Base-by-base conservation (phyloP, 2,113 vertebrate species). In the Gymnorhina tibicen region DNA sequence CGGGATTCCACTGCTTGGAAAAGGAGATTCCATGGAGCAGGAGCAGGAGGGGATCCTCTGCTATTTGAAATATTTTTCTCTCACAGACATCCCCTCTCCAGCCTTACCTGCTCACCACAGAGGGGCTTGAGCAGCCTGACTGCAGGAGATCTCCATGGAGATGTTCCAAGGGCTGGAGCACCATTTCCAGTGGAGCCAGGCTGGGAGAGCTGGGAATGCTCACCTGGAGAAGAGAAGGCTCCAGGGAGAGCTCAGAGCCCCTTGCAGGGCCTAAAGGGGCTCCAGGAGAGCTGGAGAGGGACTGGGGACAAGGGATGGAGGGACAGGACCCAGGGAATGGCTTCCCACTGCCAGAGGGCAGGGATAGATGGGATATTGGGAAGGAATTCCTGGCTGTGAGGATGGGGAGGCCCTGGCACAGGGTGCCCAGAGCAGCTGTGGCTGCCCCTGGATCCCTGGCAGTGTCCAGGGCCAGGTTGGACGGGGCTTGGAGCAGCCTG, bases 401-500 rank as follows among this genome's bases (percentile, higher is more conserved):
- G 15, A 50, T 42, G 50, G 11, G 0, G 0, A 68, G 46, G 37
- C 5, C 3, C 53, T 76, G 52, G 37, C 6, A 49, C 2, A 22
- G 50, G 3, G 1, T 66, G 1, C 21, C 32, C 67, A 80, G 86
- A 66, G 59, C 0, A 66, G 59, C 68, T 74, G 77, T n/a, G 59
- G 22, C 60, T 67, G 60, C 3, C 20, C 19, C 23, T 72, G 85
- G n/a, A 67, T 46, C 44, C 16, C 62, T 89, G 60, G 53, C 0
- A 75, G 19, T n/a, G 69, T 0, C 10, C 60, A 1, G 74, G 52
- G 19, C 44, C 77, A 46, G 77, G 33, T 0, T 74, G 59, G 49
- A 16, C 0, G 0, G 35, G 50, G 12, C 11, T 50, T 33, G 69
- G 78, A 68, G 28, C 46, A 24, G 0, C 33, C 62, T 68, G 62